phyloP scores from a whole-genome alignment of 2,113 vertebrate species.

The Callospermophilus lateralis region DNA sequence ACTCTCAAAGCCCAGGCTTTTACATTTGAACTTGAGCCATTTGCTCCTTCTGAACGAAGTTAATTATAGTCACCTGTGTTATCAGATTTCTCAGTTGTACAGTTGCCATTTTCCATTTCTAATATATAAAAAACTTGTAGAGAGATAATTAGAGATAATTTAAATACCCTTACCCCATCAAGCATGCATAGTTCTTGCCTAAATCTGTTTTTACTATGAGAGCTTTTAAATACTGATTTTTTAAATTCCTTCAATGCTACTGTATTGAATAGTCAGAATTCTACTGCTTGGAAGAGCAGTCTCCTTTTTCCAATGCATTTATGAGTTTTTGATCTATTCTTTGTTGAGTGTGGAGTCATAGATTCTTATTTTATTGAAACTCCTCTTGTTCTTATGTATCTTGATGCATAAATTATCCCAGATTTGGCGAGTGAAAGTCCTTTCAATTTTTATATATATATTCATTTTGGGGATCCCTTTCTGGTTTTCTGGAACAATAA shows the following conservation, averaged over 20 bases:
- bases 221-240: neutral
- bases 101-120: neutral
- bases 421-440: neutral
- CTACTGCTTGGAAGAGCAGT: neutral
- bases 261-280: neutral
- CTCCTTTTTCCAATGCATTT: neutral
- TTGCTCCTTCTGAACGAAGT: neutral
- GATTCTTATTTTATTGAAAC: neutral
- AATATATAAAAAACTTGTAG: neutral
- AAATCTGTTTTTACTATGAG: neutral
- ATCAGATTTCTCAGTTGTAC: neutral
- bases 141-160: neutral
- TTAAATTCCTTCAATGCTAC: neutral
- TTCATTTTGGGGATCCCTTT: neutral
- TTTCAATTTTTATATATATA: neutral
- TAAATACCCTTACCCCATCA: neutral
- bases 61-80: neutral
- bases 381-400: neutral
- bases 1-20: neutral
- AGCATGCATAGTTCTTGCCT: neutral
- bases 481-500: conserved; percentile 2
- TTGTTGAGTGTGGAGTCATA: neutral
- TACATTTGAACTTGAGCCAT: neutral
- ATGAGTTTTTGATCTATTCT: neutral
- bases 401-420: neutral